phyloP scores from a whole-genome alignment of 2,797 vertebrate genomes.

The Macrochelys suwanniensis region DNA sequence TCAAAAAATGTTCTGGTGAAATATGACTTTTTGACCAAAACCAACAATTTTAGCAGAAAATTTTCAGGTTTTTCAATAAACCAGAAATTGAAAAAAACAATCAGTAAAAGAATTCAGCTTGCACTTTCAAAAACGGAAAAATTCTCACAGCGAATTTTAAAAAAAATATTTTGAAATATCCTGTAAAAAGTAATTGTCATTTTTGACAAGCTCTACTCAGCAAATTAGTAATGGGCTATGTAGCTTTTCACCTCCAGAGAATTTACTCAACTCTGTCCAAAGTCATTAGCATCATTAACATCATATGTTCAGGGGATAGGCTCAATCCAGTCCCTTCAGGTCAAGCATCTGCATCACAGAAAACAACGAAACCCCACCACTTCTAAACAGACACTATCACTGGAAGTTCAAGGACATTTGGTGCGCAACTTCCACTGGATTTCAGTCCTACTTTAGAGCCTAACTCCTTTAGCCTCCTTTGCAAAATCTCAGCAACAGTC shows the following conservation, averaged over 20 bases:
- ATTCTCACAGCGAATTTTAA: not conserved
- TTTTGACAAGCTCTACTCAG: rapidly evolving
- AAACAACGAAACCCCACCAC: not conserved
- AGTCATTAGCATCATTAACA: too few relatives aligned
- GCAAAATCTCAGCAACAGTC: not conserved
- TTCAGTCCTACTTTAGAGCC: not conserved
- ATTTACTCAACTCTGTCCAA: not conserved
- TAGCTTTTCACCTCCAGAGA: rapidly evolving
- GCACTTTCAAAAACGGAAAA: not conserved
- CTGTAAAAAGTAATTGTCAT: not conserved
- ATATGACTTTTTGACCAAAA: not conserved
- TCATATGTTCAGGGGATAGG: not conserved
- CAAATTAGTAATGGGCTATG: rapidly evolving
- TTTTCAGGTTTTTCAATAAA: not conserved
- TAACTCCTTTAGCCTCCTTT: not conserved
- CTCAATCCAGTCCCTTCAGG: not conserved
- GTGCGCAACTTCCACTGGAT: not conserved
- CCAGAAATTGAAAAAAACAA: not conserved
- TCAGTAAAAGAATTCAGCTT: not conserved
- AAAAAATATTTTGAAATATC: not conserved
- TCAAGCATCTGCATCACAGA: not conserved
- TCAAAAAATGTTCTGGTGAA: not conserved
- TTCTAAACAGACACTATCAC: rapidly evolving
- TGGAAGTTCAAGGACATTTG: not conserved
- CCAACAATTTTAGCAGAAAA: not conserved